A percentile compares a stretch with the other conserved stretches of the same genome.
Evolutionary conservation across 2,888 invertebrate genomes (phyloP).

Genomic region (Lobophora halterata): DNA sequence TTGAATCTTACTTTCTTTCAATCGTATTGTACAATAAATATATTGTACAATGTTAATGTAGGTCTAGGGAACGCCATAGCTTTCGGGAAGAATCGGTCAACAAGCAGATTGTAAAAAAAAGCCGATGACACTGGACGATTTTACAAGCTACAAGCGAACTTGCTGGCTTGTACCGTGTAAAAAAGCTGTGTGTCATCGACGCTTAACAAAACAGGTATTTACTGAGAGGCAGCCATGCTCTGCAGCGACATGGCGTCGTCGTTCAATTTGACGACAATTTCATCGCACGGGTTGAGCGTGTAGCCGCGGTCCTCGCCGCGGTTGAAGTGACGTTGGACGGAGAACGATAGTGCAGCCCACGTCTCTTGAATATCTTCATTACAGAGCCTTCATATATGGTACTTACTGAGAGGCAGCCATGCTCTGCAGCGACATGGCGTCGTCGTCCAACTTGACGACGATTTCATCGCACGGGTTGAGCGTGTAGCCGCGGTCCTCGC

Average conservation of each 20-base stretch:
- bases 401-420: conserved; percentile 92
- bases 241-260: conserved; percentile 95
- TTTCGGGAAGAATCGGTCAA: too few relatives aligned
- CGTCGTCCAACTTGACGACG: conserved; percentile 90
- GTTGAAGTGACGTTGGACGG: conserved; percentile 84
- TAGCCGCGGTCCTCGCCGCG: conserved; percentile 89
- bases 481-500: conserved; percentile 89
- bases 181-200: too few relatives aligned
- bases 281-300: conserved; percentile 90
- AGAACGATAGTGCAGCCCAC: conserved; percentile 85
- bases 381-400: too few relatives aligned
- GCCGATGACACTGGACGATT: too few relatives aligned
- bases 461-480: conserved; percentile 93
- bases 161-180: too few relatives aligned
- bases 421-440: conserved; percentile 93
- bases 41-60: too few relatives aligned
- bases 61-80: too few relatives aligned
- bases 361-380: conserved; percentile 89
- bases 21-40: too few relatives aligned
- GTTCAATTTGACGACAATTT: conserved; percentile 89
- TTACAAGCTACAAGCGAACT: too few relatives aligned
- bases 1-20: too few relatives aligned
- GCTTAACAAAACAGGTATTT: too few relatives aligned
- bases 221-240: conserved; percentile 94
- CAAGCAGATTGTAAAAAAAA: too few relatives aligned